Evolutionary conservation across 1,140 invertebrate species (phyloP).

Genomic region (Hypsibius dujardini): DNA sequence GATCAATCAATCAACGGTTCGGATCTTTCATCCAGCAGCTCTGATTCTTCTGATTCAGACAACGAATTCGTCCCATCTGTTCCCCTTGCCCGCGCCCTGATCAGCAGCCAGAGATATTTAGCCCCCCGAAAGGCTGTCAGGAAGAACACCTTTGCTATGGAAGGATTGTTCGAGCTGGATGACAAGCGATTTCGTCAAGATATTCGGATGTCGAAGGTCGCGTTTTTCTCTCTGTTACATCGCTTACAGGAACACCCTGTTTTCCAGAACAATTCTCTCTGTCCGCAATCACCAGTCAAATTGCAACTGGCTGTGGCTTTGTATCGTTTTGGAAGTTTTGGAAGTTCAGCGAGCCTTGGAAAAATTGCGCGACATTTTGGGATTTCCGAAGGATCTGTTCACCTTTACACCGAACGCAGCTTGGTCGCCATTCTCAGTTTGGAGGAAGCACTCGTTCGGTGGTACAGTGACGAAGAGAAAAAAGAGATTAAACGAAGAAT

Average conservation of each 20-base stretch:
- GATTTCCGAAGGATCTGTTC: neutral
- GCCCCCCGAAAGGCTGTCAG: too few species aligned
- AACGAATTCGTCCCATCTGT: too few species aligned
- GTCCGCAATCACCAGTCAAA: neutral
- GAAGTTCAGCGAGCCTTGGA: neutral
- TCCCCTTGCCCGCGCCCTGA: too few species aligned
- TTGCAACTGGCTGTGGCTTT: neutral
- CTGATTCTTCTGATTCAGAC: too few species aligned
- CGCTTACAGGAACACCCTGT: neutral
- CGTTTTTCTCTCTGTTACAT: neutral
- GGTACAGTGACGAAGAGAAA: neutral
- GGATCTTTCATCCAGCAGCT: too few species aligned
- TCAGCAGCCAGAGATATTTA: too few species aligned
- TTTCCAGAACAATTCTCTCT: neutral
- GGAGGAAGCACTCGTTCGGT: neutral
- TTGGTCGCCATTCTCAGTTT: neutral
- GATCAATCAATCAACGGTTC: too few species aligned
- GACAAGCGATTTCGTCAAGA: neutral
- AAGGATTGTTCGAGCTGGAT: neutral
- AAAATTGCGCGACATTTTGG: neutral
- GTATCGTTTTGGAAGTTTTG: neutral
- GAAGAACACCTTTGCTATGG: slow-evolving; percentile 20
- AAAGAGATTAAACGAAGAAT: neutral
- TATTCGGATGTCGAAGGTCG: neutral
- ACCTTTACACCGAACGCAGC: neutral